Evolutionary conservation across 2,797 vertebrate genomes (phyloP), one percentile per base, ranked within the genome.

Genomic region (Eospalax fontanierii): DNA sequence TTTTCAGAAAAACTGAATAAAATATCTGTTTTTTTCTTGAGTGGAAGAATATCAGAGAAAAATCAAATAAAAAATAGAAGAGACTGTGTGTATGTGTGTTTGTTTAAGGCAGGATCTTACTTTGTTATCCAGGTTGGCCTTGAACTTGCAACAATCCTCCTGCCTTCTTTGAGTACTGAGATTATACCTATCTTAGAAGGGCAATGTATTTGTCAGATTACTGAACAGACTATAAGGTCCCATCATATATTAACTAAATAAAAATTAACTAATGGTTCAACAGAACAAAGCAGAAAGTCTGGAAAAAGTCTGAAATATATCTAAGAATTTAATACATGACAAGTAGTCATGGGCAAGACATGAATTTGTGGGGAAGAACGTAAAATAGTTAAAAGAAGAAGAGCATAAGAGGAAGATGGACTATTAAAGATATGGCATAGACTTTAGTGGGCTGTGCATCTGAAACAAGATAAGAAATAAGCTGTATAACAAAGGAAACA

Each of bases 281-380:
- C 83, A 66, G 59, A 93, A 91, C 30, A 89, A 87, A 93, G 86
- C 1, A 79, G 46, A 61, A 12, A 91, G 43, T 75, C n/a, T 81
- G 94, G 74, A 93, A 95, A 89, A 92, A 97, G 40, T 76, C 66
- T 83, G 33, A 10, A 96, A 95, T 22, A 46, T 78, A 76, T 68
- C 68, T 73, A 90, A 93, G 28, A 92, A 88, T 82, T 96, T 95
- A 93, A 82, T 70, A 94, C 3, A 46, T 66, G 38, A 76, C 70
- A 92, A 93, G 28, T 70, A 93, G 92, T 76, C 87, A 19, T 92
- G 78, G 63, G 57, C 89, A 11, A 82, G 74, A 88, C n/a, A 57
- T 59, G 30, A 18, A 90, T 46, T 54, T 85, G 43, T 90, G 54
- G 61, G 68, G 76, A 76, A 89, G 24, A 90, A 88, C 84, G 54